Percentiles rank a stretch among this genome's conserved stretches.
Conservation (phyloP, 2,888 invertebrate genomes). For the Theodoxus fluviatilis region DNA sequence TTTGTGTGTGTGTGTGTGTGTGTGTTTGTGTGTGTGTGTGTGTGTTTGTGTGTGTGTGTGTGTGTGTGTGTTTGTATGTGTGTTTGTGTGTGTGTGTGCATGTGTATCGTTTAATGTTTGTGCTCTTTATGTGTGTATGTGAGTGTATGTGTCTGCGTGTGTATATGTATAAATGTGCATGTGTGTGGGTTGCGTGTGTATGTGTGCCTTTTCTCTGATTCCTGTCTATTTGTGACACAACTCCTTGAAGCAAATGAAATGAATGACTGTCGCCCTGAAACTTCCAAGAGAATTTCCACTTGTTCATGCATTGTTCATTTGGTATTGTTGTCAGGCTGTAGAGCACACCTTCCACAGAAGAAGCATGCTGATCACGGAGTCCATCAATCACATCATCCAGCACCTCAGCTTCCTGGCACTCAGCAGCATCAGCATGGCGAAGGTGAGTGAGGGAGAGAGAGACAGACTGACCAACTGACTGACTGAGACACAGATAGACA, state of each 20-base stretch:
- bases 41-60: too few species aligned
- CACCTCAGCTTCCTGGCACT: conserved; percentile 81
- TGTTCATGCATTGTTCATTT: conserved; percentile 2
- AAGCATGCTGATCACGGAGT: conserved; percentile 75
- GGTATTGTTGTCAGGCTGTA: conserved; percentile 68
- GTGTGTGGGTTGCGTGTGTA: too few species aligned
- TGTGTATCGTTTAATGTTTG: not conserved
- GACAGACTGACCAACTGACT: too few species aligned
- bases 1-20: too few species aligned
- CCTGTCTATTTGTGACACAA: not conserved
- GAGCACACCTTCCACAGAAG: conserved; percentile 76
- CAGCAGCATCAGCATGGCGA: conserved; percentile 73
- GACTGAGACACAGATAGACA: too few species aligned
- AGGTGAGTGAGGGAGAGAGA: conserved; percentile 67
- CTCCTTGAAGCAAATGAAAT: not conserved
- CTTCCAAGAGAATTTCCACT: not conserved
- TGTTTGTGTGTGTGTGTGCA: too few species aligned
- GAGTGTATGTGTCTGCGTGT: too few species aligned
- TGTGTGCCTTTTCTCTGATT: not conserved
- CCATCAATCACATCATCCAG: conserved; percentile 80
- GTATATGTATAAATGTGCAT: too few species aligned
- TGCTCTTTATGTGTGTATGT: not conserved
- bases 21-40: too few species aligned
- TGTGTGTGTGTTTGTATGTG: too few species aligned
- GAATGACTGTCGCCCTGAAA: not conserved